phyloP scores from a whole-genome alignment of 2,113 vertebrate genomes.

The Cygnus atratus region DNA sequence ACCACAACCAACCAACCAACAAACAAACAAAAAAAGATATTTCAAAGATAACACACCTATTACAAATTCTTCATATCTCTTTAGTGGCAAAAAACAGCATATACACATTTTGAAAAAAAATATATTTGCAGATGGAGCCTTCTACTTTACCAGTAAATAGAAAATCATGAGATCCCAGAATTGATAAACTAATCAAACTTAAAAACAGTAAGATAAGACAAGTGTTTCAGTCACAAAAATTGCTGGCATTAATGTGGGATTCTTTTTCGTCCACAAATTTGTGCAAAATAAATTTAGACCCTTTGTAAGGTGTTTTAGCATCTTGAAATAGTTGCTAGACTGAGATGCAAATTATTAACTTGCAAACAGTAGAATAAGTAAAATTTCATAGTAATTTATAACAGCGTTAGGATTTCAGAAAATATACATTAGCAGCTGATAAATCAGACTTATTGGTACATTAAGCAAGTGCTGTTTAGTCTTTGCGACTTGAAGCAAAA shows the following conservation, averaged over 20 bases:
- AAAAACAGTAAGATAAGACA: background rate
- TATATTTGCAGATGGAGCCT: background rate
- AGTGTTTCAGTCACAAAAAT: background rate
- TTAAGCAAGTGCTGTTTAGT: background rate
- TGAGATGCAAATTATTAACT: background rate
- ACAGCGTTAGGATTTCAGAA: background rate
- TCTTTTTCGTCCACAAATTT: background rate
- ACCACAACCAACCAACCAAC: background rate
- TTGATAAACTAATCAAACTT: background rate
- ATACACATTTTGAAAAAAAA: background rate
- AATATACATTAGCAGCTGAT: background rate
- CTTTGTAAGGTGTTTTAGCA: background rate
- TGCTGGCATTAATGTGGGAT: background rate
- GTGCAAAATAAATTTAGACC: background rate
- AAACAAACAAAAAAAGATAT: background rate
- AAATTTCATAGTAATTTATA: background rate
- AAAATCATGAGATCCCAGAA: background rate
- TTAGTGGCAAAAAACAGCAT: background rate
- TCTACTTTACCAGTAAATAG: background rate
- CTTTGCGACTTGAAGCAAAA: background rate
- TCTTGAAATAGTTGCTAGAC: background rate
- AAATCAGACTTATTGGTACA: background rate
- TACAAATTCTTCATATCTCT: background rate
- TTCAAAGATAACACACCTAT: background rate
- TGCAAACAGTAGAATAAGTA: background rate